phyloP scores from a whole-genome alignment of 2,888 invertebrate genomes.

The Ectemnius continuus region DNA sequence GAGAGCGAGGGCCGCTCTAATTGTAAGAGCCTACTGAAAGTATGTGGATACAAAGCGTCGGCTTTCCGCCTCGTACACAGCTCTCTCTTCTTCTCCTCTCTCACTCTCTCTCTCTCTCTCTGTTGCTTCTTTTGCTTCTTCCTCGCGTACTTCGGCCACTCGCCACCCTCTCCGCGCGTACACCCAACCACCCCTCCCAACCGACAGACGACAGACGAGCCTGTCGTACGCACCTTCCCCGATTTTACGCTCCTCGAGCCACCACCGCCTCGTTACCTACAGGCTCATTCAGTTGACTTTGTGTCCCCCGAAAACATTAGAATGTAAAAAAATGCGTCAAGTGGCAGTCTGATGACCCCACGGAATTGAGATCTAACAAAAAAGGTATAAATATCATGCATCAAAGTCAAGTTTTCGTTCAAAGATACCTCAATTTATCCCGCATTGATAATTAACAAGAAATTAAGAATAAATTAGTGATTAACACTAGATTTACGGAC shows the following conservation, averaged over 20 bases:
- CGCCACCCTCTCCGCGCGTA: background rate
- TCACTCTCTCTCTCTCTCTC: background rate
- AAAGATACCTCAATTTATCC: no score
- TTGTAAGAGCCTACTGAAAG: slow-evolving; percentile 38
- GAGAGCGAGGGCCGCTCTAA: slow-evolving; percentile 44
- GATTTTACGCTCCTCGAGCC: background rate
- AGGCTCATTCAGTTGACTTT: no score
- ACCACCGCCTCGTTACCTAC: no score
- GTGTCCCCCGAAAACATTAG: no score
- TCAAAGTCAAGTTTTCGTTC: no score
- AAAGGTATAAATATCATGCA: no score
- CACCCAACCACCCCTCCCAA: background rate
- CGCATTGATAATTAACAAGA: no score
- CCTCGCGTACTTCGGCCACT: slow-evolving; percentile 8
- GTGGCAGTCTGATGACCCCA: no score
- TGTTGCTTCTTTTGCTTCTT: slow-evolving; percentile 4
- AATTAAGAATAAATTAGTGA: no score
- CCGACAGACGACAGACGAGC: background rate
- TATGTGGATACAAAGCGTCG: slow-evolving; percentile 41
- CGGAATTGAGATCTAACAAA: no score
- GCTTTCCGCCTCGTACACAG: slow-evolving; percentile 28
- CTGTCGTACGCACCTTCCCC: background rate
- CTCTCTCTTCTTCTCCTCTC: slow-evolving; percentile 6
- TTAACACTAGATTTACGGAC: no score
- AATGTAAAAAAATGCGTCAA: no score